Percentiles rank a stretch among this genome's conserved stretches.
These are phyloP conservation scores for Petrolisthes cinctipes DNA, from an alignment of 2,888 invertebrate genomes.

Conservation along the genomic window DNA sequence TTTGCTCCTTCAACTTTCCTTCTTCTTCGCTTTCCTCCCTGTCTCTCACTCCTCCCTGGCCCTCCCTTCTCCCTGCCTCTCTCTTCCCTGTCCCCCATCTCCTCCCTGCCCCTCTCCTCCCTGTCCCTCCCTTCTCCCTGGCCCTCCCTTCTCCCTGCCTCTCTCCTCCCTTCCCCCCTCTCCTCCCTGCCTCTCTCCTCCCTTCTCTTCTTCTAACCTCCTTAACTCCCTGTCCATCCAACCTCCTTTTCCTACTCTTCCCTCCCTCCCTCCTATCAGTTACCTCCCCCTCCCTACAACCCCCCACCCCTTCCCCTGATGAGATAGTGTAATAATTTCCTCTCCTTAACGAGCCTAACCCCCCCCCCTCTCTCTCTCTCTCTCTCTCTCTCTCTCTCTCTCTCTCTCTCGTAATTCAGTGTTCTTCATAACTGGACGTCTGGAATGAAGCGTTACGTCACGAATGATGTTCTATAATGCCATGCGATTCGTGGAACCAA, in stretches of 20 bases:
- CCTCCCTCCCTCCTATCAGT: neutral
- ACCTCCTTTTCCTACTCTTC: neutral
- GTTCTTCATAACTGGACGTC: no score
- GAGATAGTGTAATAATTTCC: constrained; percentile 33
- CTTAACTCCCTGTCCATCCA: neutral
- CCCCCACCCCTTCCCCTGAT: neutral
- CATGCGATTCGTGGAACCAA: no score
- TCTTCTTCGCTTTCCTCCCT: neutral
- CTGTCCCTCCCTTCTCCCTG: neutral
- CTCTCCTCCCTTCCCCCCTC: neutral
- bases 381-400: constrained; percentile 7
- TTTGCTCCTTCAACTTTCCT: neutral
- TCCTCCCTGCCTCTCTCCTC: neutral
- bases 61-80: neutral
- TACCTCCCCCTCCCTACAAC: neutral
- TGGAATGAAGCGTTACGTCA: no score
- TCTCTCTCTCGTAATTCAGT: neutral
- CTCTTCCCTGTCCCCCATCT: no score
- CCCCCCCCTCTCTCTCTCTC: neutral
- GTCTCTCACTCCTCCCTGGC: neutral
- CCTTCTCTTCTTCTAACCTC: neutral
- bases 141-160: neutral
- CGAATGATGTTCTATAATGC: no score
- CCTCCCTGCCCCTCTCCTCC: no score
- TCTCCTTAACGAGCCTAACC: constrained; percentile 17